Conservation (phyloP, 2,797 vertebrate genomes). For the Harpagifer antarcticus region DNA sequence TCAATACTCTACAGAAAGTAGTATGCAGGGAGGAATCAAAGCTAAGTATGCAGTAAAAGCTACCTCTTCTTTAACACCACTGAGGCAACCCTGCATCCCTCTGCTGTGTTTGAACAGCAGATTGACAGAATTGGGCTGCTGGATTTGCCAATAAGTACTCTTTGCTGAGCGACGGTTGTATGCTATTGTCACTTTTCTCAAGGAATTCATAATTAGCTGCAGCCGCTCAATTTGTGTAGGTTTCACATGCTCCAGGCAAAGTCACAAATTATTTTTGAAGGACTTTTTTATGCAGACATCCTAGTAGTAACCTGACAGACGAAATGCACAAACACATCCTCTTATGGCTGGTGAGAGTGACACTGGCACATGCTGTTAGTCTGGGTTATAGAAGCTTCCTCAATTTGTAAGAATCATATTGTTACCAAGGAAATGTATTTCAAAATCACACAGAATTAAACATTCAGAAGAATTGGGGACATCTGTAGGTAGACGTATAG, state of each 20-base stretch:
- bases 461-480: neutral
- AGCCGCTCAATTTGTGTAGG: conserved; percentile 12
- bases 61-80: conserved; percentile 46
- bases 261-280: neutral
- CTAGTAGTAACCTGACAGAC: conserved; percentile 5
- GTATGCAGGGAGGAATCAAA: conserved; percentile 63
- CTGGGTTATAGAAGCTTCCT: neutral
- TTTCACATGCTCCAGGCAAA: conserved; percentile 1
- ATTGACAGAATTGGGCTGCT: conserved; percentile 71
- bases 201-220: conserved; percentile 22
- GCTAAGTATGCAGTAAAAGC: conserved; percentile 58
- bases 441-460: neutral
- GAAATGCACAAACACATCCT: neutral
- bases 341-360: neutral
- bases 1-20: conserved; percentile 61
- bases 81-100: conserved; percentile 47
- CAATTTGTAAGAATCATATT: neutral
- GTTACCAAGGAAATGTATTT: neutral
- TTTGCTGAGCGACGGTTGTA: conserved; percentile 11
- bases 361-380: neutral
- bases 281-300: conserved; percentile 8
- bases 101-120: conserved; percentile 44
- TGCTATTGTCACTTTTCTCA: conserved; percentile 25
- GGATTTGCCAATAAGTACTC: conserved; percentile 51
- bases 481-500: neutral